Evolutionary conservation across 1,140 invertebrate genomes (phyloP), one percentile per base, ranked within the genome.

Genomic region (Yoshiicerus persimilis): DNA sequence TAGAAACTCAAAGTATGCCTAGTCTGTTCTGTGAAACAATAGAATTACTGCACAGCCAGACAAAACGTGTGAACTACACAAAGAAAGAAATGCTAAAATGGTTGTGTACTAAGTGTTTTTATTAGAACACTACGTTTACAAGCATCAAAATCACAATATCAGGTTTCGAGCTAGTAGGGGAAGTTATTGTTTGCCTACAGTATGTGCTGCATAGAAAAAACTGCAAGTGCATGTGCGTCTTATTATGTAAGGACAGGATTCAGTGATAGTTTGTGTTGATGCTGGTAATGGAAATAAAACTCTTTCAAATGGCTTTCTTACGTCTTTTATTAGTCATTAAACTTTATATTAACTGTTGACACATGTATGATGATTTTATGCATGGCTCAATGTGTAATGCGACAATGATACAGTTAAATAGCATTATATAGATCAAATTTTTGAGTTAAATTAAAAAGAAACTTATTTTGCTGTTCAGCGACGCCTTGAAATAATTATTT

Each of bases 311-410:
- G 75, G 20, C 75, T 80, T 80, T 80, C 75, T 80, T 80, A 80
- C 16, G 75, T 80, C 75, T 80, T 80, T 80, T 80, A 80, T 80
- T 80, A 38, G 75, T 80, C 75, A 80, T 80, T 80, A 80, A 80
- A 80, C n/a, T 30, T 36, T 30, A 80, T 80, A 80, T 80, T 34
- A 80, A 80, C 32, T 80, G 75, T 80, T 80, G 75, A 80, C 75
- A 80, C 38, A 80, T 80, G 75, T 80, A 23, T 32, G 32, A 80
- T 38, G 30, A 38, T 80, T 13, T 38, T 80, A n/a, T n/a, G n/a
- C n/a, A n/a, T n/a, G n/a, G n/a, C 10, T 36, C n/a, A n/a, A 75
- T 34, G 27, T 30, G 66, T 34, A 32, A 16, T 23, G 8, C 20
- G 66, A 80, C 20, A 4, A 6, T 56, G 47, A 56, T 56, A 56